Evolutionary conservation across 1,140 invertebrate genomes (phyloP).

Genomic region (Cotesia vestalis): DNA sequence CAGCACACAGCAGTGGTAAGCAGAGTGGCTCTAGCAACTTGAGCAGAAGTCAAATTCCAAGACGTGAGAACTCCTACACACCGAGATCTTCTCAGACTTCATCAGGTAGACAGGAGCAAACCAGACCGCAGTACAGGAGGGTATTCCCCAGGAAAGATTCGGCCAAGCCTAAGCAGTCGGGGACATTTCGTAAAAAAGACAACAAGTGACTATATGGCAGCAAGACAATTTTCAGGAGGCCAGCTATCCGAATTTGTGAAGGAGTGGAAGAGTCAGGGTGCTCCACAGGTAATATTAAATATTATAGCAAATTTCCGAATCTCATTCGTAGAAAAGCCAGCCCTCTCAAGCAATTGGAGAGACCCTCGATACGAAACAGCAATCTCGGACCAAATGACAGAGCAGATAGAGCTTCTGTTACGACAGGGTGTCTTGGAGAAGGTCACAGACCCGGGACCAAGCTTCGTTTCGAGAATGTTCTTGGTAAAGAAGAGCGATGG

Average conservation of each 20-base stretch:
- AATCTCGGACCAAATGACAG: constrained; percentile 37
- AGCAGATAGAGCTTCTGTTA: constrained; percentile 38
- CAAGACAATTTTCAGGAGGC: constrained; percentile 37
- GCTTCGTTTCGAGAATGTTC: constrained; percentile 53
- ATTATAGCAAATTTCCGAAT: constrained; percentile 43
- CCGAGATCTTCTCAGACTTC: neutral
- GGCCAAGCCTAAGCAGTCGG: neutral
- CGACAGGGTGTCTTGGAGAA: constrained; percentile 41
- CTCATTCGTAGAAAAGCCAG: constrained; percentile 44
- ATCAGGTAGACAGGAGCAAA: neutral
- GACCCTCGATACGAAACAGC: constrained; percentile 39
- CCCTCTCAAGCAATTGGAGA: constrained; percentile 42
- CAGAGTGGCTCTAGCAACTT: neutral
- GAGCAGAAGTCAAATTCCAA: neutral
- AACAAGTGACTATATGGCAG: constrained; percentile 31
- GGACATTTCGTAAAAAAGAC: constrained; percentile 35
- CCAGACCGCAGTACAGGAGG: neutral
- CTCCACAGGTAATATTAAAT: constrained; percentile 42
- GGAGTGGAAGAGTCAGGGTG: constrained; percentile 38
- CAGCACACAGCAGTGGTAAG: constrained; percentile 21
- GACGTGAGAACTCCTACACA: neutral
- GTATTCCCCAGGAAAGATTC: neutral
- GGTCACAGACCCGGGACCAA: constrained; percentile 24
- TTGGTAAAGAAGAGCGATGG: constrained; percentile 41
- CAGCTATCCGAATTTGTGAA: constrained; percentile 39